These are phyloP conservation scores for Heliconius eleuchia DNA, from an alignment of 1,140 invertebrate genomes.

Conservation along the genomic window DNA sequence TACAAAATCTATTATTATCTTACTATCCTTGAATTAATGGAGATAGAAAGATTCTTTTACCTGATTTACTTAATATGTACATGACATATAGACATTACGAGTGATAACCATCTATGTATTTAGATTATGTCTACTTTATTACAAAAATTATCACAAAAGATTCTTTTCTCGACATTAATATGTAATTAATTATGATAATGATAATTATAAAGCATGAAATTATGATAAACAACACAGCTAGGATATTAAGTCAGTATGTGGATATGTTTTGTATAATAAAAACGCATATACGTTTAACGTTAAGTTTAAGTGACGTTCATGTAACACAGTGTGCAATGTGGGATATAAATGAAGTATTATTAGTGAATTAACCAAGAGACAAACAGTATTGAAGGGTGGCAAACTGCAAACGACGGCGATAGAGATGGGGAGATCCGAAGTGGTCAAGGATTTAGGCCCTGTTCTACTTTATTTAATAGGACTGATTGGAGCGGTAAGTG, in stretches of 20 bases:
- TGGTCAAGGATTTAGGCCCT: neutral
- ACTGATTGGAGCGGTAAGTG: conserved; percentile 7
- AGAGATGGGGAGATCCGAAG: conserved; percentile 2
- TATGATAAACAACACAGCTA: conserved; percentile 33
- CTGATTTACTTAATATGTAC: neutral
- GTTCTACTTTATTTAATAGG: neutral
- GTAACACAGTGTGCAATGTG: neutral
- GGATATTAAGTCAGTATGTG: conserved; percentile 30
- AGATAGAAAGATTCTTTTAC: neutral
- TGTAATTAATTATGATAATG: conserved; percentile 38
- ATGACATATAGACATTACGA: neutral
- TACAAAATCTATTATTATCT: conserved; percentile 23
- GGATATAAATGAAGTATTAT: conserved; percentile 13
- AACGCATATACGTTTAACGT: neutral
- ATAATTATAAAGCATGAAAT: conserved; percentile 21
- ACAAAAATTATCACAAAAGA: conserved; percentile 7
- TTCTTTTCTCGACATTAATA: conserved; percentile 23
- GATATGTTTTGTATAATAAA: conserved; percentile 7
- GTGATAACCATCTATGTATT: neutral
- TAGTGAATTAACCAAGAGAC: conserved; percentile 1
- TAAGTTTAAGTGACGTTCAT: neutral
- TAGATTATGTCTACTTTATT: conserved; percentile 13
- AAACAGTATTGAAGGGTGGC: neutral
- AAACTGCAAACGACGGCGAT: too few species aligned
- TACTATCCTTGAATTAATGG: neutral